Percentiles rank a stretch among this genome's conserved stretches.
These are phyloP conservation scores for Drosophila heteroneura DNA, from an alignment of 2,888 invertebrate genomes.

Conservation along the genomic window DNA sequence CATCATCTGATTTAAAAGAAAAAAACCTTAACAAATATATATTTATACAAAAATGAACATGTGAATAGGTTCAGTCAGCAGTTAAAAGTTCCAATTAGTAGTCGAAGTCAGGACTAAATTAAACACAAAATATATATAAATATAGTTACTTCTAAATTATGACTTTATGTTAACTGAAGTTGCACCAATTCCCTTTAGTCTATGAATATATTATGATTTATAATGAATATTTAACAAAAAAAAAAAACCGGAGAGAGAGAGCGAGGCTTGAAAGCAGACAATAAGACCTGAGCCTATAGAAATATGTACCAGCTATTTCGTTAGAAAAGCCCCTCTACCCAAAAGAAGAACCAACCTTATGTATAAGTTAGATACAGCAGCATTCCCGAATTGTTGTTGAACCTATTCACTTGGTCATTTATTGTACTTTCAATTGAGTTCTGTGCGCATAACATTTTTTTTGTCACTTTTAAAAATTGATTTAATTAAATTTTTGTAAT, in stretches of 20 bases:
- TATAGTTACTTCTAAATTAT: neutral
- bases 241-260: slow-evolving; percentile 1
- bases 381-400: neutral
- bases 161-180: neutral
- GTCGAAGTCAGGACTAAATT: neutral
- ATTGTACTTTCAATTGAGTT: slow-evolving; percentile 18
- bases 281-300: slow-evolving; percentile 12
- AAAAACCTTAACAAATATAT: slow-evolving; percentile 27
- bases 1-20: slow-evolving; percentile 29
- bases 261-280: slow-evolving; percentile 18
- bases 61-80: slow-evolving; percentile 39
- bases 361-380: neutral
- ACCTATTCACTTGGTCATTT: slow-evolving; percentile 45
- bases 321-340: neutral
- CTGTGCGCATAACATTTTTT: slow-evolving; percentile 13
- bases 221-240: neutral
- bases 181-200: neutral
- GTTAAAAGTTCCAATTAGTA: neutral
- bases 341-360: neutral
- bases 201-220: neutral
- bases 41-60: slow-evolving; percentile 33
- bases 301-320: neutral
- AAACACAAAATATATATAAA: neutral
- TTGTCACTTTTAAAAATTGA: slow-evolving; percentile 45
- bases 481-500: slow-evolving; percentile 47